Evolutionary conservation across 2,797 vertebrate species (phyloP).

Genomic region (Yasuhikotakia modesta): DNA sequence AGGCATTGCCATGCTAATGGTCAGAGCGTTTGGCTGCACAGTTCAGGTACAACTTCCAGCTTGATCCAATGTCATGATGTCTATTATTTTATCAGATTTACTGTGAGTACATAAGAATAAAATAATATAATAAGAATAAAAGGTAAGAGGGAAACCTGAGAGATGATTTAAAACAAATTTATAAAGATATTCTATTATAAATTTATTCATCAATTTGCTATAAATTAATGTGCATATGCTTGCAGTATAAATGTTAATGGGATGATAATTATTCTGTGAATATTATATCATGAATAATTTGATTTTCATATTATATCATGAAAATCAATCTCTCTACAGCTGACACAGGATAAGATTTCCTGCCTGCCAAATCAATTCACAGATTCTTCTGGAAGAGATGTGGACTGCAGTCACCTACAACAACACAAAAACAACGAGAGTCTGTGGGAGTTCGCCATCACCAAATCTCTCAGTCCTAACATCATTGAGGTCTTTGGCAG

Average conservation of each 20-base stretch:
- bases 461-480: slow-evolving; percentile 56
- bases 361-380: slow-evolving; percentile 84
- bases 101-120: too few species aligned
- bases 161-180: too few species aligned
- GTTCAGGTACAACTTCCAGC: slow-evolving; percentile 80
- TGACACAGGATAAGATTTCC: slow-evolving; percentile 90
- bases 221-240: neutral
- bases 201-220: neutral
- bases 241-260: neutral
- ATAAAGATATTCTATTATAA: too few species aligned
- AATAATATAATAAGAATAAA: too few species aligned
- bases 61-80: neutral
- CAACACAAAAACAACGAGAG: slow-evolving; percentile 67
- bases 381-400: slow-evolving; percentile 67
- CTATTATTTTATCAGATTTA: too few species aligned
- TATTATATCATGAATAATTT: neutral
- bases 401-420: slow-evolving; percentile 78
- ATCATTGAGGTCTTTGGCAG: slow-evolving; percentile 77
- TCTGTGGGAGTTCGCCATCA: slow-evolving; percentile 51
- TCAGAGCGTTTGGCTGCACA: slow-evolving; percentile 91
- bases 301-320: too few species aligned
- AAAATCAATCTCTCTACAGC: slow-evolving; percentile 71
- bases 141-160: too few species aligned
- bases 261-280: neutral
- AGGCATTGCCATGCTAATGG: slow-evolving; percentile 90